These are phyloP conservation scores for Galerucella pusilla DNA, from an alignment of 2,888 invertebrate genomes.

Conservation along the genomic window DNA sequence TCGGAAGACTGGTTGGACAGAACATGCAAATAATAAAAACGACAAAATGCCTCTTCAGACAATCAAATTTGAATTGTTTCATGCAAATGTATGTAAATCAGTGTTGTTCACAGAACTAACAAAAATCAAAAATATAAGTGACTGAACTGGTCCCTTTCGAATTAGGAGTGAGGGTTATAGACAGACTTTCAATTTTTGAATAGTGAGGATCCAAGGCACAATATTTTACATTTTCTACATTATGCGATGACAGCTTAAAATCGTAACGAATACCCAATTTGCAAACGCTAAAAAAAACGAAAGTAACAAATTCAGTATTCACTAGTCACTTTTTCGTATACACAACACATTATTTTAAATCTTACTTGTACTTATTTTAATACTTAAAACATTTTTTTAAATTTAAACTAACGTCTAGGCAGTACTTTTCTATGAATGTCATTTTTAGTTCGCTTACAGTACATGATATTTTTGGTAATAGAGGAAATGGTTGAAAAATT, in stretches of 20 bases:
- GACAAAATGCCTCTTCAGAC: background rate
- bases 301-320: background rate
- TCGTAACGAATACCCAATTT: background rate
- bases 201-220: constrained; percentile 51
- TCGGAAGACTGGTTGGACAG: too few relatives aligned
- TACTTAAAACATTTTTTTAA: too few relatives aligned
- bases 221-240: constrained; percentile 41
- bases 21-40: too few relatives aligned
- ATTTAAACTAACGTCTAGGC: too few relatives aligned
- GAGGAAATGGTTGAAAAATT: too few relatives aligned
- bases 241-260: constrained; percentile 28
- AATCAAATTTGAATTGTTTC: background rate
- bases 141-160: constrained; percentile 49
- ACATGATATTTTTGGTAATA: too few relatives aligned
- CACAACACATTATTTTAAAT: background rate
- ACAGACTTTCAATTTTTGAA: constrained; percentile 36
- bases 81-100: background rate
- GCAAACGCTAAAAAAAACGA: background rate
- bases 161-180: constrained; percentile 29
- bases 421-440: too few relatives aligned
- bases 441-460: too few relatives aligned
- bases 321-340: background rate
- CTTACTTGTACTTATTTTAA: too few relatives aligned
- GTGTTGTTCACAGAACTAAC: constrained; percentile 20
- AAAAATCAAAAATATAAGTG: constrained; percentile 31